Evolutionary conservation across 1,140 invertebrate species (phyloP).

Genomic region (Saccostrea glomerata): DNA sequence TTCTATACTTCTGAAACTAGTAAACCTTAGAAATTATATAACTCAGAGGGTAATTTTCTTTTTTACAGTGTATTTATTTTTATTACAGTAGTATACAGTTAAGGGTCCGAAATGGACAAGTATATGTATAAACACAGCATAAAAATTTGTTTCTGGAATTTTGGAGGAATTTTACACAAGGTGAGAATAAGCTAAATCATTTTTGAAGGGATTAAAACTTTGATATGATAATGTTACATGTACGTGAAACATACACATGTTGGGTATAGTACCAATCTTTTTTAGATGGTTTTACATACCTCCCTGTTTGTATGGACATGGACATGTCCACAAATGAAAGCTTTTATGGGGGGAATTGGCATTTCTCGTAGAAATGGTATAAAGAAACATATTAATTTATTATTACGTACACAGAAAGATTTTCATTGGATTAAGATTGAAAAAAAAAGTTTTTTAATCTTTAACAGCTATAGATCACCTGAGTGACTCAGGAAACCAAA

Average conservation of each 20-base stretch:
- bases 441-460: background rate
- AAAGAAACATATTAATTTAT: too few species aligned
- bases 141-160: background rate
- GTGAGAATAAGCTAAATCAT: background rate
- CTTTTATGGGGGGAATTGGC: background rate
- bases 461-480: too few species aligned
- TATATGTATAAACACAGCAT: background rate
- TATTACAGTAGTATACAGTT: background rate
- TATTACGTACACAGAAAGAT: too few species aligned
- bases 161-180: slow-evolving; percentile 12
- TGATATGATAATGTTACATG: background rate
- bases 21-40: background rate
- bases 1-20: background rate
- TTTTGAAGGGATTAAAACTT: too few species aligned
- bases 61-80: background rate
- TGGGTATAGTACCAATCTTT: background rate
- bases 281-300: background rate
- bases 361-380: background rate
- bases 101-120: background rate
- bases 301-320: background rate
- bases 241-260: background rate
- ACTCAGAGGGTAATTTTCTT: background rate
- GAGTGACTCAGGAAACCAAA: too few species aligned
- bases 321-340: background rate
- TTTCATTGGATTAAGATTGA: too few species aligned